Conservation (phyloP, 2,113 vertebrate species). For the Vulpes lagopus region DNA sequence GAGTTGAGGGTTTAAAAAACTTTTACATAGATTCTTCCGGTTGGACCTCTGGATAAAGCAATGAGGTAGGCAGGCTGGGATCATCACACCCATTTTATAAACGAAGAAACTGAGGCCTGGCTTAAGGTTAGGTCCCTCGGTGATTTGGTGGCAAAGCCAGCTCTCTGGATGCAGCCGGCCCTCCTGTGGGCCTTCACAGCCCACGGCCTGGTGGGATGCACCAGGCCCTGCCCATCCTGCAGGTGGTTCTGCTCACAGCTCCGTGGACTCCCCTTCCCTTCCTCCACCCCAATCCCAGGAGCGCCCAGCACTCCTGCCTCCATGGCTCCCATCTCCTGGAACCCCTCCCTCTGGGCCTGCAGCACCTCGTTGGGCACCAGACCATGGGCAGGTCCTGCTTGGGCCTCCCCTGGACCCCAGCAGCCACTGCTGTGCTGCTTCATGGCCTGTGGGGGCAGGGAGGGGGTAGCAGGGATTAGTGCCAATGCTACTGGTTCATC, state of each 20-base stretch:
- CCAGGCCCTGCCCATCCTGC: background rate
- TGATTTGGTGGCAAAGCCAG: background rate
- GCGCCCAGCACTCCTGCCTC: fast-evolving
- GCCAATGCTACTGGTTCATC: background rate
- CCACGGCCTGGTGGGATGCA: background rate
- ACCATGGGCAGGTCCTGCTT: background rate
- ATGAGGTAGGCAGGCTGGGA: fast-evolving
- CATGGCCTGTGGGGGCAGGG: background rate
- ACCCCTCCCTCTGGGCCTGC: fast-evolving
- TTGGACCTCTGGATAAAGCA: fast-evolving
- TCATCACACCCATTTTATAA: background rate
- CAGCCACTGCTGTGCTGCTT: fast-evolving
- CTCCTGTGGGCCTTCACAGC: too few species aligned
- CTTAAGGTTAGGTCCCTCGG: background rate
- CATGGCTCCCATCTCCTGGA: background rate
- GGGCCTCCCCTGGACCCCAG: fast-evolving
- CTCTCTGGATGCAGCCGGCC: background rate
- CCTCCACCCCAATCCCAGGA: background rate
- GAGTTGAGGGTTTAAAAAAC: background rate
- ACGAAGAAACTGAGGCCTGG: background rate
- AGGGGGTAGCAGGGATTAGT: background rate
- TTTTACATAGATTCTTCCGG: background rate
- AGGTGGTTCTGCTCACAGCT: background rate
- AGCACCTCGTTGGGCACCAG: fast-evolving
- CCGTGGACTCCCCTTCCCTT: fast-evolving